Percentiles rank a stretch among this genome's conserved stretches.
Conservation (phyloP, 1,140 invertebrate genomes). For the Tetramorium parvispinum region DNA sequence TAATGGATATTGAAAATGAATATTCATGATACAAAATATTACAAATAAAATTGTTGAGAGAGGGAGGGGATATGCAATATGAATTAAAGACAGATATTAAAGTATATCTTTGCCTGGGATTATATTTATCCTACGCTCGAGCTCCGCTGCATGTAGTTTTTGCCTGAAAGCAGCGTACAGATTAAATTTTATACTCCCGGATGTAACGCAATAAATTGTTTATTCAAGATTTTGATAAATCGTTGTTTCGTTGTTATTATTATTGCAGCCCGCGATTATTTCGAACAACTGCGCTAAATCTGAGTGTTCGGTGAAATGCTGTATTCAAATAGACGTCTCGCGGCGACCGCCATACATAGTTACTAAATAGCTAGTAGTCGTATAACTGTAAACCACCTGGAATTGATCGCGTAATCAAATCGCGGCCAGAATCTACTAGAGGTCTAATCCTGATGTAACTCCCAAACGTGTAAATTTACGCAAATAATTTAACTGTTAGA, state of each 20-base stretch:
- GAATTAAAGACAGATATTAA: slow-evolving; percentile 18
- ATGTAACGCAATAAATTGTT: neutral
- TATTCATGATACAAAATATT: slow-evolving; percentile 27
- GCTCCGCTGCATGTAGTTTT: neutral
- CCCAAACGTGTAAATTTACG: slow-evolving; percentile 43
- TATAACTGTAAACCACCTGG: slow-evolving; percentile 44
- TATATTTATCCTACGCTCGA: neutral
- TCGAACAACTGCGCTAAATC: neutral
- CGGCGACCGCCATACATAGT: neutral
- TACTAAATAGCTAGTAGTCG: slow-evolving; percentile 32
- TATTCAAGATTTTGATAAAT: slow-evolving; percentile 18
- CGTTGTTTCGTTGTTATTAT: neutral
- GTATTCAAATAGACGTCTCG: slow-evolving; percentile 29
- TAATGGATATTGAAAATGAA: slow-evolving; percentile 40
- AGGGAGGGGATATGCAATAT: neutral
- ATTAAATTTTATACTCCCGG: neutral
- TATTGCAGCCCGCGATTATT: slow-evolving; percentile 10
- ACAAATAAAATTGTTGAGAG: neutral
- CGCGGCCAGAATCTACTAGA: slow-evolving; percentile 25
- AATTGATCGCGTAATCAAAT: slow-evolving; percentile 53
- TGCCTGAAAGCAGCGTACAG: too few relatives aligned
- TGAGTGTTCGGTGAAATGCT: neutral
- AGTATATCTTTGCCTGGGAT: neutral
- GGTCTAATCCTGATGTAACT: slow-evolving; percentile 34
- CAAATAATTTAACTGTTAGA: slow-evolving; percentile 48